Base-by-base conservation (phyloP, 1,140 invertebrate genomes). In the Drosophila rufa region DNA sequence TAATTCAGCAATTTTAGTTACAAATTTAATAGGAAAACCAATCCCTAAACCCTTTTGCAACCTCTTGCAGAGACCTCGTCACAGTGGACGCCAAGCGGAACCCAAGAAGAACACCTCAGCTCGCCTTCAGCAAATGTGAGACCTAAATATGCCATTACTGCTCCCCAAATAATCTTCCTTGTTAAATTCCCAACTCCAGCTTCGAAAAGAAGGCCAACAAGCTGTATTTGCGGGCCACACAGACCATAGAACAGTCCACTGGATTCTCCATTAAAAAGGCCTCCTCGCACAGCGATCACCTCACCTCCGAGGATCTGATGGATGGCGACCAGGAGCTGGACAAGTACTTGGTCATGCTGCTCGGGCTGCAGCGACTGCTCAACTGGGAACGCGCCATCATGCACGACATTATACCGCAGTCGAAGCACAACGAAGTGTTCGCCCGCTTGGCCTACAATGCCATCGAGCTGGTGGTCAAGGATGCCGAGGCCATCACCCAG, bases 121-220 rank as follows among this genome's bases (percentile, higher is more conserved):
- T 2, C 79, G 92, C 7, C 59, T 93, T 45, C 92, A 93, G 58
- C 91, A 92, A 77, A 92, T 93, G 92, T 93, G 67, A 81, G 77
- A 17, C 53, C 6, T 11, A 8, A 19, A 15, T 17, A 15, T 55
- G n/a, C 0, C 7, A 9, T 11, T 8, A 14, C 0, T n/a, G 51
- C 4, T 1, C 46, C 2, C 9, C 15, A 11, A 22, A 57, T 30
- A 19, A 36, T 4, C 7, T 17, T 25, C 17, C 14, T 38, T 2
- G 5, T 11, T 22, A 36, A 25, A n/a, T 43, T 8, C 2, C 22
- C 6, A 3, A 45, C 14, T 27, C 1, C 19, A 96, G 95, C 19
- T 94, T 97, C 51, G 97, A 98, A 82, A 97, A 97, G 79, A 97
- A 97, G 91, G 97, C 97, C 0, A 97, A 97, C 66, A 96, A 97